These are phyloP conservation scores for Eupeodes latifasciatus DNA, from an alignment of 2,888 invertebrate genomes.

Conservation along the genomic window DNA sequence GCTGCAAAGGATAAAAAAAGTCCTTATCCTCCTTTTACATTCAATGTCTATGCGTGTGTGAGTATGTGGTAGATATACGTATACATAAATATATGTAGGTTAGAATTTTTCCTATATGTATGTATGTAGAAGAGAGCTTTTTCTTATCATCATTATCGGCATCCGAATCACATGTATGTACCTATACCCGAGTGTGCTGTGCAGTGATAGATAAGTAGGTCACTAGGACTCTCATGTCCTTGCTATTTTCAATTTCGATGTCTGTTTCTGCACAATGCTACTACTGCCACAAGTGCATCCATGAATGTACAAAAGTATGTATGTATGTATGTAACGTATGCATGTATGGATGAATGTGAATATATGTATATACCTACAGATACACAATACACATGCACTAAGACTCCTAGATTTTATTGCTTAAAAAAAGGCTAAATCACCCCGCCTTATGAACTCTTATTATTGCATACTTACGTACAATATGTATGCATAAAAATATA, in stretches of 20 bases:
- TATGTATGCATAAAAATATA: slow-evolving; percentile 24
- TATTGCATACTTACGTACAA: slow-evolving; percentile 45
- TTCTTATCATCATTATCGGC: slow-evolving; percentile 70
- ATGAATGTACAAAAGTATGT: slow-evolving; percentile 38
- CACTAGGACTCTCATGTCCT: slow-evolving; percentile 83
- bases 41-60: slow-evolving; percentile 9
- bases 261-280: slow-evolving; percentile 77
- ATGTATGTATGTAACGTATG: neutral
- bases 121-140: slow-evolving; percentile 63
- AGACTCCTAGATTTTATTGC: slow-evolving; percentile 45
- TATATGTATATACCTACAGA: slow-evolving; percentile 1
- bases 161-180: slow-evolving; percentile 62
- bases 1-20: slow-evolving; percentile 36
- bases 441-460: slow-evolving; percentile 66
- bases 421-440: slow-evolving; percentile 60
- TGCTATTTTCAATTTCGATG: slow-evolving; percentile 80
- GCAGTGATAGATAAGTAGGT: slow-evolving; percentile 81
- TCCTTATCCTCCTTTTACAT: slow-evolving; percentile 16
- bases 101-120: slow-evolving; percentile 6
- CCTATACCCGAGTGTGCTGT: slow-evolving; percentile 65
- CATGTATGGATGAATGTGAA: neutral
- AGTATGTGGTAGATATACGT: neutral
- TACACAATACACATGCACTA: neutral
- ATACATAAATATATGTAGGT: too few species aligned
- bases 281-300: slow-evolving; percentile 66